phyloP scores from a whole-genome alignment of 2,113 vertebrate genomes.

The Cervus canadensis region DNA sequence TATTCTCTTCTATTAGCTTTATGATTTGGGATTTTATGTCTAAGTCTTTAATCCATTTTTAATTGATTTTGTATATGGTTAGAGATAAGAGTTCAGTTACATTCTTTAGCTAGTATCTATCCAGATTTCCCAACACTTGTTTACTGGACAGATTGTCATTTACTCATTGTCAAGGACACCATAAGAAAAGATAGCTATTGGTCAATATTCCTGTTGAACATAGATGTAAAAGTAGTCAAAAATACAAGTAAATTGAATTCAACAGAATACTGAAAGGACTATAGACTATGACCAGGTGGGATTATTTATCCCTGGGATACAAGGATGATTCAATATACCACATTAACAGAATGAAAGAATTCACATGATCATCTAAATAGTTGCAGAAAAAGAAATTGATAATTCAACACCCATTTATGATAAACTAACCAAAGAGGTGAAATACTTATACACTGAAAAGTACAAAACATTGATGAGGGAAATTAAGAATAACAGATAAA shows the following conservation, averaged over 20 bases:
- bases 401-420: background rate
- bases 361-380: background rate
- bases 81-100: background rate
- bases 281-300: background rate
- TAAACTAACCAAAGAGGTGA: background rate
- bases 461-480: background rate
- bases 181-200: background rate
- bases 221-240: background rate
- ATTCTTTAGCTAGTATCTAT: background rate
- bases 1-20: background rate
- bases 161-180: background rate
- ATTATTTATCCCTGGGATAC: background rate
- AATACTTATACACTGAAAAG: background rate
- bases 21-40: background rate
- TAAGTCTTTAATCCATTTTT: background rate
- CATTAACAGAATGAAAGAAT: background rate
- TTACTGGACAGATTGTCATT: background rate
- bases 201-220: background rate
- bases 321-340: background rate
- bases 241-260: background rate
- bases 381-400: background rate
- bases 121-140: background rate
- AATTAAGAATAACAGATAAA: background rate
- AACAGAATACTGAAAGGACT: background rate
- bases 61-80: background rate